These are phyloP conservation scores for Noctua janthe DNA, from an alignment of 2,888 invertebrate genomes.

Conservation along the genomic window DNA sequence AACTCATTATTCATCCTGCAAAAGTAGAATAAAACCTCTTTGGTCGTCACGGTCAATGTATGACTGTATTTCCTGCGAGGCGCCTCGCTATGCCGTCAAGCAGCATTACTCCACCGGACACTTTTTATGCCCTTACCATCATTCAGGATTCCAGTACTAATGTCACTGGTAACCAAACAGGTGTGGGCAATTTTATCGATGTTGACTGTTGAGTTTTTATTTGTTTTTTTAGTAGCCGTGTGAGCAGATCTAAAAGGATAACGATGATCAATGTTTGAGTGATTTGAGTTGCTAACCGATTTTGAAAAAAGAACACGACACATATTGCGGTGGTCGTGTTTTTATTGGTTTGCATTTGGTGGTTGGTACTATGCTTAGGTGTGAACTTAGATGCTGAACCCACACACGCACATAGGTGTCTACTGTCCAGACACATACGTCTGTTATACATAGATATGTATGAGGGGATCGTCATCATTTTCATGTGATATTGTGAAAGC, in stretches of 20 bases:
- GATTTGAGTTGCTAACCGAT: conserved; percentile 1
- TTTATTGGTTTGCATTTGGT: neutral
- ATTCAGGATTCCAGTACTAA: conserved; percentile 59
- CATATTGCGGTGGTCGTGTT: neutral
- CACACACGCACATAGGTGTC: neutral
- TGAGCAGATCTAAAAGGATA: conserved; percentile 31
- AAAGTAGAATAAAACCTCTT: conserved; percentile 15
- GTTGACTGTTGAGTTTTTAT: conserved; percentile 32
- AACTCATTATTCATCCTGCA: neutral
- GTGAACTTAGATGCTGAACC: neutral
- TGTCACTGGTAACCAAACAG: conserved; percentile 45
- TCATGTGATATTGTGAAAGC: neutral
- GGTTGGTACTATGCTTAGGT: neutral
- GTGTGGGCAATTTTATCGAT: conserved; percentile 50
- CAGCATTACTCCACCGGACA: conserved; percentile 44
- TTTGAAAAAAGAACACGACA: conserved; percentile 7
- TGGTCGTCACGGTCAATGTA: conserved; percentile 32
- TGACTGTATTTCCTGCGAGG: conserved; percentile 39
- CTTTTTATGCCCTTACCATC: conserved; percentile 52
- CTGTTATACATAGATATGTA: neutral
- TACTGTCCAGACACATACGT: neutral
- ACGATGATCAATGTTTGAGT: conserved; percentile 3
- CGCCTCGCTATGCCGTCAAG: conserved; percentile 48
- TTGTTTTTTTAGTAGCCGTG: neutral
- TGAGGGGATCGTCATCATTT: neutral